Base-by-base conservation (phyloP, 2,888 invertebrate genomes). In the Endotricha flammealis region DNA sequence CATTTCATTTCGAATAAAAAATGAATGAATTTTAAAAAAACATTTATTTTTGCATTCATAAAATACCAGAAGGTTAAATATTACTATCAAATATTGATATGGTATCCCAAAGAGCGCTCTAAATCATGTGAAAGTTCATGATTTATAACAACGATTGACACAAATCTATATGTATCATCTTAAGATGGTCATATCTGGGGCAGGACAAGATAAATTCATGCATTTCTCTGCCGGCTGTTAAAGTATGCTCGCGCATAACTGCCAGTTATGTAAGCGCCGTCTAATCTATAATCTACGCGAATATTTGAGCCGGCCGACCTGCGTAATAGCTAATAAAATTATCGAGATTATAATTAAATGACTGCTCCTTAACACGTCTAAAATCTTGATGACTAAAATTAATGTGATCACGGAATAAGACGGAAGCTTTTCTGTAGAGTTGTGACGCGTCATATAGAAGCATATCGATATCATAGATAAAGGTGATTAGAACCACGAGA, bases 331-430 rank as follows among this genome's bases (percentile, higher is more conserved):
- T 43, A 39, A 43, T 53, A 52, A 49, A 49, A 48, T 16, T 16
- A 48, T 42, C 29, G 32, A 38, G 34, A 43, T 49, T 50, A 50
- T 56, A 55, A 55, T 55, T 53, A 46, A 55, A 53, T 48, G 45
- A 41, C 44, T 40, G 35, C 46, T 34, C 36, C 31, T 39, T 41
- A 39, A 39, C 45, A 40, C 39, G 29, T 42, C 39, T 43, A 50
- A 49, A 55, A 53, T 51, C 50, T 51, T n/a, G n/a, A n/a, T n/a
- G n/a, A n/a, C n/a, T n/a, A n/a, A n/a, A n/a, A n/a, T n/a, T n/a
- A n/a, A n/a, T n/a, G n/a, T n/a, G n/a, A n/a, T n/a, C n/a, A n/a
- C n/a, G n/a, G n/a, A n/a, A n/a, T n/a, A n/a, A n/a, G n/a, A n/a
- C n/a, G n/a, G n/a, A n/a, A n/a, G n/a, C n/a, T n/a, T n/a, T n/a